Conservation (phyloP, 2,113 vertebrate genomes). For the Octodon degus region DNA sequence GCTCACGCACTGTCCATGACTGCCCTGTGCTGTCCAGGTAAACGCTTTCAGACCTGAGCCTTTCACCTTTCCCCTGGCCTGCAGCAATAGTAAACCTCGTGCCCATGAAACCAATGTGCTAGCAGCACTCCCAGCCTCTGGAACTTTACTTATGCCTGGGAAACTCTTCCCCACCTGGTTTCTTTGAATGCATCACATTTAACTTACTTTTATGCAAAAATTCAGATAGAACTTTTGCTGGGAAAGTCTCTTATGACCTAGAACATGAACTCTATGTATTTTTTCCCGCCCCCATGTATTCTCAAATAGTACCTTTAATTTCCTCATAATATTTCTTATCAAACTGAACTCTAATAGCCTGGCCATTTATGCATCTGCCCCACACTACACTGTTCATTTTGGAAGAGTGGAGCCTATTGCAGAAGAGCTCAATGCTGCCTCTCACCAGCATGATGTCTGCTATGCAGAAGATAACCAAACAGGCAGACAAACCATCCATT, state of each 20-base stretch:
- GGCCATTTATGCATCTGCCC: neutral
- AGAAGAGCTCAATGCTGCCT: neutral
- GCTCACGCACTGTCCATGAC: neutral
- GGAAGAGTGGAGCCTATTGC: neutral
- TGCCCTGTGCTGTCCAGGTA: neutral
- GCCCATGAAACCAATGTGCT: neutral
- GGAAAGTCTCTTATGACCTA: neutral
- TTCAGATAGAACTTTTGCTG: neutral
- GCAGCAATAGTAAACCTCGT: neutral
- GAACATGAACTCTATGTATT: neutral
- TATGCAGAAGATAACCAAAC: neutral
- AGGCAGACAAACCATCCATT: neutral
- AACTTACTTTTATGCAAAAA: neutral
- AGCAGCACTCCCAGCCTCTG: neutral
- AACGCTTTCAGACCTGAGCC: neutral
- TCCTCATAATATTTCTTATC: neutral
- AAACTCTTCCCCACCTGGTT: neutral
- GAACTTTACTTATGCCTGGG: neutral
- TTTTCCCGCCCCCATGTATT: neutral
- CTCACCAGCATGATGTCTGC: neutral
- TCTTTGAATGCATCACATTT: neutral
- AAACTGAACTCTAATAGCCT: neutral
- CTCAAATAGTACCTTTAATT: neutral
- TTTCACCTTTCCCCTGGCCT: slow-evolving; percentile 1
- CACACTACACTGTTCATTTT: neutral